Evolutionary conservation across 2,888 invertebrate species (phyloP), one percentile per base, ranked within the genome.

Genomic region (Mythimna impura): DNA sequence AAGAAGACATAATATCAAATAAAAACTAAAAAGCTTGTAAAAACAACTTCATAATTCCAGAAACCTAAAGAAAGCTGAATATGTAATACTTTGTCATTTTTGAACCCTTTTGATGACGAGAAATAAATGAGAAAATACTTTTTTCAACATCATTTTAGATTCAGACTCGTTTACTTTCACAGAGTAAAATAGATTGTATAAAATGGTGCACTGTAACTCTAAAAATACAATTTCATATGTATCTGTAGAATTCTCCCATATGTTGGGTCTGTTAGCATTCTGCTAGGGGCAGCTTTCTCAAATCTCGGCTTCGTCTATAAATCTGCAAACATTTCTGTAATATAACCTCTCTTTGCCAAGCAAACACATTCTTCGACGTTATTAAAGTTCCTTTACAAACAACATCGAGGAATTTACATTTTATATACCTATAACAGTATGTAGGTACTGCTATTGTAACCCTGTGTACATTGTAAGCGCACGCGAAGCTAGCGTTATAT

Each of bases 361-460:
- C 40, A 68, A 78, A 69, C 76, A 82, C 63, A 74, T 69, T 70
- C 70, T 61, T 58, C 43, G 34, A 60, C 68, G 34, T 80, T 69
- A 81, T 83, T 80, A 83, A 76, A 76, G 71, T 69, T 61, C 76
- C 80, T 83, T 52, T 66, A 69, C 71, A 80, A 76, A 81, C 71
- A 80, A 43, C 65, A 22, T 52, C 54, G 66, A 80, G 30, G 64
- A 70, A 73, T 79, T 74, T 67, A 78, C 63, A 73, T 69, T 52
- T 65, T 54, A 72, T 63, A 69, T 67, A 73, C 34, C 54, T 61
- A 74, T 50, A 54, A 74, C 47, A 17, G 34, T 70, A 76, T 50
- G 43, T 66, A 69, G 20, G 50, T 36, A 60, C 54, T 66, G 55
- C 54, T 57, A 67, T 82, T 79, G 55, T 70, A 58, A 36, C 34